A percentile compares a stretch with the other conserved stretches of the same genome.
Conservation (phyloP, 2,113 vertebrate species). For the Damaliscus lunatus region DNA sequence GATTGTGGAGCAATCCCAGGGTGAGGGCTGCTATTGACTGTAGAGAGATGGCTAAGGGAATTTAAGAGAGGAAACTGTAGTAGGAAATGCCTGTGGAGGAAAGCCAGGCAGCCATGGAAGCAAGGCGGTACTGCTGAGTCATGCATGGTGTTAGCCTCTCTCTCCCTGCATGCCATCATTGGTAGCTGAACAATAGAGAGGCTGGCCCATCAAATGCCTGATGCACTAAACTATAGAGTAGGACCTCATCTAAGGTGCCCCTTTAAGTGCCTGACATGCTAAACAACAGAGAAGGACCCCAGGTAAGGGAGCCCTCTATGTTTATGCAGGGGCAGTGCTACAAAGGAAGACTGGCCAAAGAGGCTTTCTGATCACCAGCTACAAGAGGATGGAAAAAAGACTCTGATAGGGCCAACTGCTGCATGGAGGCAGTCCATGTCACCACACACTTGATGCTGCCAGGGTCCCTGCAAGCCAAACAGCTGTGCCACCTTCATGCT, state of each 20-base stretch:
- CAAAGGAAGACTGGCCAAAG: background rate
- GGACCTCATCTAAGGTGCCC: background rate
- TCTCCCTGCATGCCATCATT: background rate
- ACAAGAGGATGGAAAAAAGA: background rate
- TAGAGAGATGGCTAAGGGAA: rapidly evolving
- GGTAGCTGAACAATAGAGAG: background rate
- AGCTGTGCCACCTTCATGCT: background rate
- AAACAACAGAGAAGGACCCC: background rate
- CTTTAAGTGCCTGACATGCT: background rate
- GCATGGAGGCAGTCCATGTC: background rate
- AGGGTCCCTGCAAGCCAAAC: background rate
- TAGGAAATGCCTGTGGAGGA: background rate
- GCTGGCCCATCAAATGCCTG: background rate
- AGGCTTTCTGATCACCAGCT: background rate
- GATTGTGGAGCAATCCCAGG: background rate
- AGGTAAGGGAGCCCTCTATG: background rate
- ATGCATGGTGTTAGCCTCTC: background rate
- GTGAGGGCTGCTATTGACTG: background rate
- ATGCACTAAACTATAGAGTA: background rate
- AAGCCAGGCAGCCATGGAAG: background rate
- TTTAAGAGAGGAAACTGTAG: background rate
- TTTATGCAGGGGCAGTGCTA: background rate
- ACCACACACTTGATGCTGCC: rapidly evolving
- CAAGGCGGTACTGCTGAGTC: background rate
- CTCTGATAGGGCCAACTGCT: background rate